Conservation (phyloP, 2,888 invertebrate species). For the Alloplasta piceator region DNA sequence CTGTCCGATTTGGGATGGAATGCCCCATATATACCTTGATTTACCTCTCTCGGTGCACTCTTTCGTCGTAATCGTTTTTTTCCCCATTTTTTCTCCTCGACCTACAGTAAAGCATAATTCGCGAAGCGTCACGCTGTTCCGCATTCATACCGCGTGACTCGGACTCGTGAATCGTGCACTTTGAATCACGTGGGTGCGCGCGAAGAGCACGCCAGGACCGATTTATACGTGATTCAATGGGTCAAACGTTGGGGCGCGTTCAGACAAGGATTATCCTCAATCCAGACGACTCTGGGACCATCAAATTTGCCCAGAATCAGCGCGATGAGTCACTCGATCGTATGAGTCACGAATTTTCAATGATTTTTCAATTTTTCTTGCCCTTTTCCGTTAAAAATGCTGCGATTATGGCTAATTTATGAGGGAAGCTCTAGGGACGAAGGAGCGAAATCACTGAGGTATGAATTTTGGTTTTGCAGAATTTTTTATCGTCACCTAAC, state of each 20-base stretch:
- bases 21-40: constrained; percentile 43
- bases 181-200: constrained; percentile 45
- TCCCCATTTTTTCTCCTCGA: constrained; percentile 28
- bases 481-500: too few relatives aligned
- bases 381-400: too few relatives aligned
- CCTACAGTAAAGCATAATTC: constrained; percentile 21
- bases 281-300: constrained; percentile 13
- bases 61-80: constrained; percentile 8
- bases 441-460: too few relatives aligned
- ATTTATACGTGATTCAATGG: constrained; percentile 56
- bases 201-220: constrained; percentile 6
- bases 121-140: not conserved
- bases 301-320: not conserved
- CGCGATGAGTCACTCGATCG: too few relatives aligned
- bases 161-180: constrained; percentile 19
- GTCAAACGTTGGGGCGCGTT: constrained; percentile 54
- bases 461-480: too few relatives aligned
- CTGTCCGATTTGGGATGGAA: too few relatives aligned
- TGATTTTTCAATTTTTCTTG: too few relatives aligned
- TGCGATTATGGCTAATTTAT: too few relatives aligned
- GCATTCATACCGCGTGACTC: not conserved
- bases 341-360: too few relatives aligned
- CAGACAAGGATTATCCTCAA: constrained; percentile 30
- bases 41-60: constrained; percentile 25
- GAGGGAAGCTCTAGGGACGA: too few relatives aligned